Evolutionary conservation across 1,140 invertebrate genomes (phyloP).

Genomic region (Aphelenchoides fujianensis): DNA sequence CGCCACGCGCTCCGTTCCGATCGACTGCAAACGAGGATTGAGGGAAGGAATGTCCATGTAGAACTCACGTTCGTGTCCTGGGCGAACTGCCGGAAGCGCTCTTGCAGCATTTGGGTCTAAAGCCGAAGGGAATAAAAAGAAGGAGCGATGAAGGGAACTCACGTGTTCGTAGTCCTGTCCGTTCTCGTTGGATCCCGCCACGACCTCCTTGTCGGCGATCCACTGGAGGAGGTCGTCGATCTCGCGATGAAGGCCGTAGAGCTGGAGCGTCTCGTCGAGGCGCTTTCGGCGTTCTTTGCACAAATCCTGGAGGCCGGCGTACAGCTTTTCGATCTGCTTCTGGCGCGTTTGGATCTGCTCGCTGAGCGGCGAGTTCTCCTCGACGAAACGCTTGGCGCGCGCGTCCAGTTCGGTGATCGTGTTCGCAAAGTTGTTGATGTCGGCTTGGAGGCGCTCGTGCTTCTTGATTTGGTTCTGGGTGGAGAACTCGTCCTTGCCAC

Average conservation of each 20-base stretch:
- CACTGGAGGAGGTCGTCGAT: slow-evolving; percentile 98
- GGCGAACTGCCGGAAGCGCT: slow-evolving; percentile 93
- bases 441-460: slow-evolving; percentile 88
- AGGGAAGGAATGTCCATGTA: no score
- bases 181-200: slow-evolving; percentile 92
- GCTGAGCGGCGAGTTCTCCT: slow-evolving; percentile 76
- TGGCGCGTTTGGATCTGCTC: slow-evolving; percentile 91
- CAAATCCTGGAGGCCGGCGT: slow-evolving; percentile 94
- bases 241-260: slow-evolving; percentile 91
- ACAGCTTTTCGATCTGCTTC: slow-evolving; percentile 95
- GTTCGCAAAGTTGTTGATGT: slow-evolving; percentile 93
- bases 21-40: no score
- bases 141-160: no score
- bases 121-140: no score
- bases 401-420: slow-evolving; percentile 91
- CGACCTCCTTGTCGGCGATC: slow-evolving; percentile 94
- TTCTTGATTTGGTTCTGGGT: slow-evolving; percentile 99
- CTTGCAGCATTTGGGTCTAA: no score
- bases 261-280: slow-evolving; percentile 88
- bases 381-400: slow-evolving; percentile 83
- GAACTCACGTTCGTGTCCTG: slow-evolving; percentile 91
- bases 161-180: slow-evolving; percentile 99
- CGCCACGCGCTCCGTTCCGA: slow-evolving; percentile 87
- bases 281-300: slow-evolving; percentile 87
- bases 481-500: slow-evolving; percentile 97